Evolutionary conservation across 92 coral and sea anemone genomes (phyloP).

Genomic region (Bergia sp.): DNA sequence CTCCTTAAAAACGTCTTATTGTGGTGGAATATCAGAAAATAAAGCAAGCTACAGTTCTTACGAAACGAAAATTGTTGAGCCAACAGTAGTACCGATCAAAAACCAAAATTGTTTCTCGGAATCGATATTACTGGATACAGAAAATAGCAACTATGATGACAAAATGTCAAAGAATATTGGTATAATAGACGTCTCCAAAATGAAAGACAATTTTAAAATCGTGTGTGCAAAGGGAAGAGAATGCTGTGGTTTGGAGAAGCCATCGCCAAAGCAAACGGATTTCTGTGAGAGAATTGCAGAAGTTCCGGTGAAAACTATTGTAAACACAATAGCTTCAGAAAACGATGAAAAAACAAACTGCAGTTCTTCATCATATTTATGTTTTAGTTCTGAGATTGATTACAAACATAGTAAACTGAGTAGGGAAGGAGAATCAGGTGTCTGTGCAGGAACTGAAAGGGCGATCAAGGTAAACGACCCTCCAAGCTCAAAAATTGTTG

Average conservation of each 20-base stretch:
- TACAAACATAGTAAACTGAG: not conserved
- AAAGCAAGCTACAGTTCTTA: not conserved
- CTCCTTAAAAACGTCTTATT: not conserved
- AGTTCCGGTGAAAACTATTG: not conserved
- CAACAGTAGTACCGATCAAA: not conserved
- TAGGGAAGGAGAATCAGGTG: not conserved
- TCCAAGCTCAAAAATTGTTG: not conserved
- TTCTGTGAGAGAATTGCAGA: not conserved
- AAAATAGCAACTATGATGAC: not conserved
- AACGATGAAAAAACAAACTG: not conserved
- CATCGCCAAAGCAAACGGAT: not conserved
- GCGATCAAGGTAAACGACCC: not conserved
- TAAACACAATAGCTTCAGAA: not conserved
- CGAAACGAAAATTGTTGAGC: slow-evolving; percentile 7
- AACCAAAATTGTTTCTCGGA: not conserved
- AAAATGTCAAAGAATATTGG: not conserved
- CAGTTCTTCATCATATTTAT: not conserved
- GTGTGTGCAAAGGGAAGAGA: not conserved
- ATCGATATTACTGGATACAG: not conserved
- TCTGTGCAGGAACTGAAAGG: not conserved
- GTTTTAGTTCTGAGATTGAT: not conserved
- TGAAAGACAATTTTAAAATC: not conserved
- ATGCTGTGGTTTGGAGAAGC: not conserved
- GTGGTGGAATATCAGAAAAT: slow-evolving; percentile 1
- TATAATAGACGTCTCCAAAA: not conserved